Percentiles rank a stretch among this genome's conserved stretches.
phyloP scores from a whole-genome alignment of 2,113 vertebrate genomes.

The Poecilia latipinna region DNA sequence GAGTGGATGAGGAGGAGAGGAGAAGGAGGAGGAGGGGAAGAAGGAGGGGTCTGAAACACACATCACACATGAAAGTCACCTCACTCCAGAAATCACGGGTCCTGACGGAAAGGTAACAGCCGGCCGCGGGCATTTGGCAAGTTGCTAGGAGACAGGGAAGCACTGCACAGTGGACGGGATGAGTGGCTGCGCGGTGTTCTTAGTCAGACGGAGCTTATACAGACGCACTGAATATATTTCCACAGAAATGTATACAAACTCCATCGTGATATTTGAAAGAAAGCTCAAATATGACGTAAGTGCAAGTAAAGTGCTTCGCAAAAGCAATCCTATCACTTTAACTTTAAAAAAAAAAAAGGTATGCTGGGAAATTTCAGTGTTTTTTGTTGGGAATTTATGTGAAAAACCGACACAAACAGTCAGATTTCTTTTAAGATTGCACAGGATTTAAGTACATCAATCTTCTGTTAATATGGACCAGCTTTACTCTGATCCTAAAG shows the following conservation, averaged over 20 bases:
- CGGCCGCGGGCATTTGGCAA: slow-evolving; percentile 61
- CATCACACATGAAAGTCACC: slow-evolving; percentile 77
- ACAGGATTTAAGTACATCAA: background rate
- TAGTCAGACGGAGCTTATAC: slow-evolving; percentile 59
- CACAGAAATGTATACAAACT: slow-evolving; percentile 47
- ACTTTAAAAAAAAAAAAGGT: no score
- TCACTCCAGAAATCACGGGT: slow-evolving; percentile 71
- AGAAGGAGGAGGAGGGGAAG: background rate
- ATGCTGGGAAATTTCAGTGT: no score
- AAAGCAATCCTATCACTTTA: no score
- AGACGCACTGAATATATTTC: slow-evolving; percentile 51
- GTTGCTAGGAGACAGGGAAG: slow-evolving; percentile 79
- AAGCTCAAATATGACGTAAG: slow-evolving; percentile 21
- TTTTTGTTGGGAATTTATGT: background rate
- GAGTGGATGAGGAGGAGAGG: slow-evolving; percentile 9
- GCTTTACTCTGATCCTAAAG: background rate
- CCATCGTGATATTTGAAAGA: slow-evolving; percentile 8
- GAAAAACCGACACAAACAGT: no score
- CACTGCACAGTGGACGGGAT: slow-evolving; percentile 52
- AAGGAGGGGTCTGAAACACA: slow-evolving; percentile 59
- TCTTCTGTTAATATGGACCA: no score
- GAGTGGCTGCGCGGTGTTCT: slow-evolving; percentile 51
- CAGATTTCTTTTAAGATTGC: background rate
- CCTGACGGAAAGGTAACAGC: slow-evolving; percentile 75
- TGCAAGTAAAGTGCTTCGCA: background rate